Evolutionary conservation across 2,888 invertebrate species (phyloP), one percentile per base, ranked within the genome.

Genomic region (Pollenia griseotomentosa): DNA sequence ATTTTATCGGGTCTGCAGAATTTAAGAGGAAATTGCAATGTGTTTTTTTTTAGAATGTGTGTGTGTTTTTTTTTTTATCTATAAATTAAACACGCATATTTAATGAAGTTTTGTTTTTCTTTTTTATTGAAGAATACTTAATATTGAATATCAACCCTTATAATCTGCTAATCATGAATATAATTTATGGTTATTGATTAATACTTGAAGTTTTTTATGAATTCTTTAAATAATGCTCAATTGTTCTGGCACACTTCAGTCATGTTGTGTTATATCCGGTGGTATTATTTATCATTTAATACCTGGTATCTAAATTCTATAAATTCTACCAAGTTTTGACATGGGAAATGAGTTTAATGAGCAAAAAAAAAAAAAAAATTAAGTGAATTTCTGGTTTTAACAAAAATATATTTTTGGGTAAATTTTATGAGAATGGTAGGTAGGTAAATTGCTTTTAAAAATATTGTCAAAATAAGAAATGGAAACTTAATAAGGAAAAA

Each of bases 81-180:
- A 10, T 42, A 57, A 81, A 81, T 81, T 87, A 66, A 70, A 57
- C 73, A 79, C 73, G 84, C 77, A 84, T 78, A 78, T 78, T 73
- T 61, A 55, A 81, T 59, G 48, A 42, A n/a, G 9, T 48, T 51
- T 71, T 61, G 51, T 83, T 66, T 48, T 42, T 63, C 19, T 57
- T 53, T 23, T 23, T 23, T 23, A 23, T 23, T 23, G 23, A 23
- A 19, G 44, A 12, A 23, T 57, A 23, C 11, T 79, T 42, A 51
- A 23, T 80, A 78, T 70, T 3, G n/a, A 44, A 61, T 75, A 84
- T 68, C 87, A 81, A 85, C 87, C 87, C 87, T 78, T 82, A 84
- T 87, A n/a, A 85, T 82, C 73, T 87, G 42, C 10, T 44, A 48
- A 63, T 57, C 70, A 65, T 80, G 48, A 70, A 53, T 63, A 70